Evolutionary conservation across 1,140 invertebrate species (phyloP), one percentile per base, ranked within the genome.

Genomic region (Zaprionus lachaisei): DNA sequence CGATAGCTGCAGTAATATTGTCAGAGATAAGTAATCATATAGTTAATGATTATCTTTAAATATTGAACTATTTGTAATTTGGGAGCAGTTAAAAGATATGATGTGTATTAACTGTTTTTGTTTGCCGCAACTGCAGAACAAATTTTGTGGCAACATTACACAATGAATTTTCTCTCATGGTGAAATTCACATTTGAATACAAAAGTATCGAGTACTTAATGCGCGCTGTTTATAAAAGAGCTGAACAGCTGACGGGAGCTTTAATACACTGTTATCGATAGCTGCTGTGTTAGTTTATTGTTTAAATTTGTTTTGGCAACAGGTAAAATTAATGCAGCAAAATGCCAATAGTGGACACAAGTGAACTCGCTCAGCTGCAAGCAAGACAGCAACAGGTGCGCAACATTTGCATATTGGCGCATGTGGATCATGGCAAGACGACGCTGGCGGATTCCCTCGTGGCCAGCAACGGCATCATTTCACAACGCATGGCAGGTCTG

Each of bases 361-460:
- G 24, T 9, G 80, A 91, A 37, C 67, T 92, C 15, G 81, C 77
- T 15, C 66, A 72, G 66, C 80, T 98, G 44, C 97, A 98, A 93
- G 95, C 94, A 44, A 94, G 95, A 81, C 94, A 96, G 2, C 86
- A 94, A 55, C 95, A 95, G 87, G 97, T 99, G 81, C 94, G 98
- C 71, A 99, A 99, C 94, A 97, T 99, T 89, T 99, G 99, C 93
- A 99, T 99, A 80, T 94, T 99, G 87, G 99, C 99, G 15, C 99
- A 99, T 95, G 99, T 99, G 67, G 99, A 99, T 93, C 99, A 99
- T 95, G 99, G 98, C 0, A 99, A 99, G 94, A 99, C 99, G 0
- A 99, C 99, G 5, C 93, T 99, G 61, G 98, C 99, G 2, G 99
- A 99, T 94, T 96, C 96, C 38, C 93, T 99, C 20, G 95, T 99